A percentile compares a stretch with the other conserved stretches of the same genome.
phyloP scores from a whole-genome alignment of 2,888 invertebrate species.

The Aplocera efformata region DNA sequence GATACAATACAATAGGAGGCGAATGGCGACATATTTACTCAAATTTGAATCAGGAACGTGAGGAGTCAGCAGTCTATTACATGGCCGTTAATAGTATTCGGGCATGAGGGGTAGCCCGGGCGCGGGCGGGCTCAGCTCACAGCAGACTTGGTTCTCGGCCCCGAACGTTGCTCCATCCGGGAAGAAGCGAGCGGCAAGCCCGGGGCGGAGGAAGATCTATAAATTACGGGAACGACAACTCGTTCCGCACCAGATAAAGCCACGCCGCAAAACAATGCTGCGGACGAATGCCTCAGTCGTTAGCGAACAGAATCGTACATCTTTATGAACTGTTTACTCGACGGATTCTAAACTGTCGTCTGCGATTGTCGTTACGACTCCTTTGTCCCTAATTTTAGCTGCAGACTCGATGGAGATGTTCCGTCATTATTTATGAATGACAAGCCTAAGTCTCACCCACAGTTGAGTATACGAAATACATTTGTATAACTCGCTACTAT shows the following conservation, averaged over 20 bases:
- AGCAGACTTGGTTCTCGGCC: constrained; percentile 44
- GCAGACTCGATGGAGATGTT: constrained; percentile 23
- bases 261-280: constrained; percentile 74
- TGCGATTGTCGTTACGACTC: constrained; percentile 42
- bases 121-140: not conserved
- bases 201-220: constrained; percentile 73
- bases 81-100: constrained; percentile 69
- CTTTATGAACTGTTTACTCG: constrained; percentile 69
- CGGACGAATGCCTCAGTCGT: constrained; percentile 68
- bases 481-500: constrained; percentile 60
- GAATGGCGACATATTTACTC: constrained; percentile 63
- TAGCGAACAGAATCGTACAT: constrained; percentile 63
- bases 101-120: constrained; percentile 27
- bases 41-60: constrained; percentile 70
- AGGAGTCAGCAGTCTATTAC: constrained; percentile 65
- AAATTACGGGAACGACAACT: constrained; percentile 77
- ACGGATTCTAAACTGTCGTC: constrained; percentile 51
- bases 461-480: constrained; percentile 47
- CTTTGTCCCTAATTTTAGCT: constrained; percentile 38
- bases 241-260: constrained; percentile 76
- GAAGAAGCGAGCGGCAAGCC: constrained; percentile 50
- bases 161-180: constrained; percentile 28
- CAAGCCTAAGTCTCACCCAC: constrained; percentile 29
- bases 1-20: constrained; percentile 55
- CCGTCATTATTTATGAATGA: constrained; percentile 33